A percentile compares a stretch with the other conserved stretches of the same genome.
Evolutionary conservation across 1,140 invertebrate species (phyloP).

Genomic region (Myzus persicae): DNA sequence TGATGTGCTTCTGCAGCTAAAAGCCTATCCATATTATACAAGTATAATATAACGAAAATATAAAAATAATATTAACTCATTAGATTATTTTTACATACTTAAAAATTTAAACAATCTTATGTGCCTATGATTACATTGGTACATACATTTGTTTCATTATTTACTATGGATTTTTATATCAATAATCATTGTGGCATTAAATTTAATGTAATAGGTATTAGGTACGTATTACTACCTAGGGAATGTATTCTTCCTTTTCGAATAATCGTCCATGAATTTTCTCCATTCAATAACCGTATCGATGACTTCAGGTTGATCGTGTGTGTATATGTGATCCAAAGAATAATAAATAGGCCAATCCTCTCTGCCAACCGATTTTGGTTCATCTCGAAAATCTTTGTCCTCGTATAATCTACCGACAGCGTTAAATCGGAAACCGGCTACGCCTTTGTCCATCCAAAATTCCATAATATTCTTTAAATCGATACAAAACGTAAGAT

Average conservation of each 20-base stretch:
- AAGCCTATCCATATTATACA: neutral
- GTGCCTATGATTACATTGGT: neutral
- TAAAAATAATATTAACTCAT: neutral
- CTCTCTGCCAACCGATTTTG: neutral
- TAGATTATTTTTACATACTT: neutral
- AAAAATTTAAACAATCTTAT: neutral
- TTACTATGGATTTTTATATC: neutral
- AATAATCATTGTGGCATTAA: neutral
- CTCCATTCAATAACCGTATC: constrained; percentile 73
- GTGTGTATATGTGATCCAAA: constrained; percentile 72
- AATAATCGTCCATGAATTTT: constrained; percentile 70
- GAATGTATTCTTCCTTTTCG: constrained; percentile 21
- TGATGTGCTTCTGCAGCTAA: neutral
- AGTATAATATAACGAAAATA: neutral
- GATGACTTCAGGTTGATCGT: constrained; percentile 70
- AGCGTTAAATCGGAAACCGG: constrained; percentile 76
- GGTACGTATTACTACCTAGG: neutral
- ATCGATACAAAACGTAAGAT: neutral
- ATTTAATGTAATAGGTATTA: neutral
- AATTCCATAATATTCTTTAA: constrained; percentile 66
- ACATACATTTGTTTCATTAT: neutral
- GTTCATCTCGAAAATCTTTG: constrained; percentile 64
- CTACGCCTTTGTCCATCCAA: constrained; percentile 75
- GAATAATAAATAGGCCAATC: constrained; percentile 59
- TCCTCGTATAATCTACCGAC: constrained; percentile 67